phyloP scores from a whole-genome alignment of 2,113 vertebrate genomes.

The Chunga burmeisteri region DNA sequence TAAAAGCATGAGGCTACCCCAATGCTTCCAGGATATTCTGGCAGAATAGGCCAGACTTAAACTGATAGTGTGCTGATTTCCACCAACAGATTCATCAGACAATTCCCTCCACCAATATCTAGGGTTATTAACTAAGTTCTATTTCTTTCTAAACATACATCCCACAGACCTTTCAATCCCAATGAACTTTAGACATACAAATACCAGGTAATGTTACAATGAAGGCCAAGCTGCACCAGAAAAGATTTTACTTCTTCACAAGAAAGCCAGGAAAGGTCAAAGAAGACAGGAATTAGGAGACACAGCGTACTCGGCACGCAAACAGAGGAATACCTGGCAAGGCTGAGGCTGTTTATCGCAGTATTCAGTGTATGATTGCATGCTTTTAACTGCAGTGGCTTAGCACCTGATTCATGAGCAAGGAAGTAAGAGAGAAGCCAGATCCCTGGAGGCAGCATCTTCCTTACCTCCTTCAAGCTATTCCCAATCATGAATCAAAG shows the following conservation, averaged over 20 bases:
- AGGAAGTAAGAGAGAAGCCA: not conserved
- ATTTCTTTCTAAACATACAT: not conserved
- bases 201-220: not conserved
- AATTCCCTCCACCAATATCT: not conserved
- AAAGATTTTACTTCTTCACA: not conserved
- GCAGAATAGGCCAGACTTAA: not conserved
- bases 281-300: not conserved
- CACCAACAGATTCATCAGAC: not conserved
- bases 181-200: not conserved
- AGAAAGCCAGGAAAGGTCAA: not conserved
- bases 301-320: fast-evolving
- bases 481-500: not conserved
- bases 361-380: not conserved
- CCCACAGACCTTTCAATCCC: not conserved
- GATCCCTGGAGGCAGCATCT: not conserved
- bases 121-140: not conserved
- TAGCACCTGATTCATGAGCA: not conserved
- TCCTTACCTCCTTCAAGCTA: not conserved
- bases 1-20: not conserved
- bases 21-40: not conserved
- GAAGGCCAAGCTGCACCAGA: not conserved
- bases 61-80: not conserved
- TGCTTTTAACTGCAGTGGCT: not conserved
- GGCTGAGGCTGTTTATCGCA: not conserved
- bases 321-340: not conserved